A percentile compares a stretch with the other conserved stretches of the same genome.
These are phyloP conservation scores for Euzetes globulus DNA, from an alignment of 2,888 invertebrate species.

Conservation along the genomic window DNA sequence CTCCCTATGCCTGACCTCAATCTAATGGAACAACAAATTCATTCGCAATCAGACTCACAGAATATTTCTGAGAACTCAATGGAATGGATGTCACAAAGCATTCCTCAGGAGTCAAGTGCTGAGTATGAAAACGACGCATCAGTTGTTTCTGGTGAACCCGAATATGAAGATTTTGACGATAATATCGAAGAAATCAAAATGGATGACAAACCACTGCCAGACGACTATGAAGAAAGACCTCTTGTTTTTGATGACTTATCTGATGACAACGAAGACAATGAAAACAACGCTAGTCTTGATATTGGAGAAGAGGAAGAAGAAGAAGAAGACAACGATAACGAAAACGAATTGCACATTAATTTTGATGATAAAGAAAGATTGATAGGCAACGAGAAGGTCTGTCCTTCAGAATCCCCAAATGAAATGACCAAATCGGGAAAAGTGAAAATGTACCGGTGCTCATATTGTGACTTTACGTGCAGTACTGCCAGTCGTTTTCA, in stretches of 20 bases:
- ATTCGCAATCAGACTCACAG: background rate
- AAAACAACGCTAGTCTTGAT: background rate
- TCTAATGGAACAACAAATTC: constrained; percentile 19
- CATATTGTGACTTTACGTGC: constrained; percentile 85
- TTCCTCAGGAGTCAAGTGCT: background rate
- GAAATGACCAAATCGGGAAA: constrained; percentile 7
- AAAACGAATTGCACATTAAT: constrained; percentile 13
- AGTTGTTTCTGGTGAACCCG: background rate
- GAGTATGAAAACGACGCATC: background rate
- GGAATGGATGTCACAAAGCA: background rate
- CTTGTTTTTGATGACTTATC: constrained; percentile 2
- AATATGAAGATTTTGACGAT: constrained; percentile 18
- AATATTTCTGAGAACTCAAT: background rate
- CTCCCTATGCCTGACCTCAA: constrained; percentile 32
- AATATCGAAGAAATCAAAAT: constrained; percentile 13
- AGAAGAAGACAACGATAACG: constrained; percentile 26
- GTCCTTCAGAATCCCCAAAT: constrained; percentile 6
- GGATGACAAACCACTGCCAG: background rate
- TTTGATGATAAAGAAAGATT: background rate
- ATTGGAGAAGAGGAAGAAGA: constrained; percentile 27
- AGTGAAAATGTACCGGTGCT: constrained; percentile 76
- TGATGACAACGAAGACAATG: constrained; percentile 22
- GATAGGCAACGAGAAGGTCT: constrained; percentile 22
- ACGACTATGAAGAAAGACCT: background rate
- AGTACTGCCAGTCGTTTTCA: constrained; percentile 86